These are phyloP conservation scores for Synergus japonicus DNA, from an alignment of 2,888 invertebrate species.

Conservation along the genomic window DNA sequence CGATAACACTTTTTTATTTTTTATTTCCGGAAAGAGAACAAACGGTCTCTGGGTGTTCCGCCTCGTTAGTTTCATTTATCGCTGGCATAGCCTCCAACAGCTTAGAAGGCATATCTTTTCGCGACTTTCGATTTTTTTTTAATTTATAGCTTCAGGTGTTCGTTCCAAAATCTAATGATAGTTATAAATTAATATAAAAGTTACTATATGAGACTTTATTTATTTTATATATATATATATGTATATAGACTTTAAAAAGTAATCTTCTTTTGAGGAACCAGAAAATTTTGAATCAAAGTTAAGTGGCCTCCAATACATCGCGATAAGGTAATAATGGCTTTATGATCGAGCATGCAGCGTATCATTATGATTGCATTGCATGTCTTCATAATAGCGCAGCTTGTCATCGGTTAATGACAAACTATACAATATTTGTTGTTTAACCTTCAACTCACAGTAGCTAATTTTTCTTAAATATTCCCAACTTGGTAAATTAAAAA, in stretches of 20 bases:
- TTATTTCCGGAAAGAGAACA: conserved; percentile 11
- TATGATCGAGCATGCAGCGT: background rate
- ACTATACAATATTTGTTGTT: background rate
- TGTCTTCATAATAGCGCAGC: background rate
- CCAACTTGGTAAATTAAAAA: no score
- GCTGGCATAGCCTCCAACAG: background rate
- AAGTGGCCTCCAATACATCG: background rate
- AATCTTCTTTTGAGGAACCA: background rate
- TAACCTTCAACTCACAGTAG: no score
- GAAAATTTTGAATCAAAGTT: background rate
- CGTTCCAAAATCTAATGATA: background rate
- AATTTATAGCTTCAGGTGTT: background rate
- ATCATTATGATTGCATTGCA: background rate
- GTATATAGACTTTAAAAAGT: background rate
- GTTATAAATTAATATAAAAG: no score
- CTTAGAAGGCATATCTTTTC: background rate
- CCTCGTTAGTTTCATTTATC: conserved; percentile 31
- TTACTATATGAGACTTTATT: no score
- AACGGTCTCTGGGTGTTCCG: background rate
- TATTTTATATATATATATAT: no score
- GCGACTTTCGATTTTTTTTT: background rate
- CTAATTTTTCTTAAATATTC: no score
- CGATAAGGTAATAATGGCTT: background rate
- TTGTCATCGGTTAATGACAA: background rate
- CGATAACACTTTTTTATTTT: conserved; percentile 12